Evolutionary conservation across 2,888 invertebrate genomes (phyloP).

Genomic region (Abscondita cerata): DNA sequence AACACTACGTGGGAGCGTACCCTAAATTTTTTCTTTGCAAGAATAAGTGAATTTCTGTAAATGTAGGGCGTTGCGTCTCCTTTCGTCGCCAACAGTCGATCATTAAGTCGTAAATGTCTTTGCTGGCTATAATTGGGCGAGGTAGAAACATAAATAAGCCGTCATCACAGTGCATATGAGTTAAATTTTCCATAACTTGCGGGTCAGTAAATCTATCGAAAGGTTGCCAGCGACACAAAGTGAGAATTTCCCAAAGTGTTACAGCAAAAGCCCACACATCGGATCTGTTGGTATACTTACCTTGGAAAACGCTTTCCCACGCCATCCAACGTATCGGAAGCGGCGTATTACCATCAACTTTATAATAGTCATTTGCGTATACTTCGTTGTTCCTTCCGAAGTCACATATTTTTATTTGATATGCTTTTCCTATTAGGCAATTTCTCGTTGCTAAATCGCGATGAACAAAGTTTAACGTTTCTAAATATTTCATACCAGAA

Average conservation of each 20-base stretch:
- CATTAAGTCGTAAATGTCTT: constrained; percentile 86
- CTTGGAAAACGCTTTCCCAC: constrained; percentile 83
- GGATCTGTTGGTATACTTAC: constrained; percentile 86
- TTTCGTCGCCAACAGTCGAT: constrained; percentile 84
- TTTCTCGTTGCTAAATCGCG: constrained; percentile 89
- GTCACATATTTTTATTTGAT: constrained; percentile 83
- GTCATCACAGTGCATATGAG: constrained; percentile 71
- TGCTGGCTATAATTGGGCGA: constrained; percentile 73
- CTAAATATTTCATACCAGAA: constrained; percentile 88
- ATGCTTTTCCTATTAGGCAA: constrained; percentile 83
- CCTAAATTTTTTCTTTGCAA: constrained; percentile 75
- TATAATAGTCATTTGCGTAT: constrained; percentile 82
- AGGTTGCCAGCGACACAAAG: constrained; percentile 77
- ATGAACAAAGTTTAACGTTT: constrained; percentile 89
- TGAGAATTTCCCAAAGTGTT: constrained; percentile 86
- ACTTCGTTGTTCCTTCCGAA: constrained; percentile 85
- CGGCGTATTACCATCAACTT: constrained; percentile 77
- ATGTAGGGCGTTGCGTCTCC: constrained; percentile 76
- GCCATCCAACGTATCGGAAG: constrained; percentile 91
- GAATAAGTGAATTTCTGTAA: constrained; percentile 83
- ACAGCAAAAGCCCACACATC: constrained; percentile 94
- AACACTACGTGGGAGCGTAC: constrained; percentile 63
- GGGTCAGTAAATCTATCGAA: constrained; percentile 78
- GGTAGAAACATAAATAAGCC: constrained; percentile 68
- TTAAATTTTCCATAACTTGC: constrained; percentile 82